Evolutionary conservation across 1,140 invertebrate genomes (phyloP), one percentile per base, ranked within the genome.

Genomic region (Pararge aegeria): DNA sequence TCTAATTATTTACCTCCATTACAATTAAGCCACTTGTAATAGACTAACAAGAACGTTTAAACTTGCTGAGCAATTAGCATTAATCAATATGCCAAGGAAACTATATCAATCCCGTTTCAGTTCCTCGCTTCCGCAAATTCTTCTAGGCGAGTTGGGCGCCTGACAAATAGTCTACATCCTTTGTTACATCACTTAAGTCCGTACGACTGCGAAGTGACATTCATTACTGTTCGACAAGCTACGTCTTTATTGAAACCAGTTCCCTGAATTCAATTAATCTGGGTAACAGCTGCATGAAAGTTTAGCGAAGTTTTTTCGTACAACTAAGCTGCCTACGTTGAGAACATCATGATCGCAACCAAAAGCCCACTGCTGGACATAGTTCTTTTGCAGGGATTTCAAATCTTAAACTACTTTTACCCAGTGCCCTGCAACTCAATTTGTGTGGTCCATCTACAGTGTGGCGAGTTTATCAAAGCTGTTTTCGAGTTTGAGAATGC

Each of bases 181-280:
- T 46, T 46, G 53, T 55, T 19, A 55, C 53, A 46, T 46, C 53
- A 18, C 40, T 55, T 46, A 46, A 55, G 40, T 42, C 40, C 9
- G 38, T 46, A 21, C 40, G 15, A 55, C 57, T 59, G 24, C 50
- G 15, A 46, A 46, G 57, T 59, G 50, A 59, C 57, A 40, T 61
- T 61, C 46, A 61, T 61, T 61, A 54, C 51, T 61, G 52, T 61
- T 61, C 59, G 44, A 50, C 59, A 61, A 27, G 24, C 52, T 29
- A 27, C 34, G 34, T 40, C 44, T 38, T 55, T 38, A 61, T 55
- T 50, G 34, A 7, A 61, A 55, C 38, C 13, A 52, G 24, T 5
- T 16, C 38, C 30, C 19, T 18, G 19, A 30, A 30, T 52, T 59
- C 49, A 59, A 53, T 52, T 59, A 59, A 46, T 9, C 16, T 5